phyloP scores from a whole-genome alignment of 1,140 invertebrate species.

The Melitaea cinxia region DNA sequence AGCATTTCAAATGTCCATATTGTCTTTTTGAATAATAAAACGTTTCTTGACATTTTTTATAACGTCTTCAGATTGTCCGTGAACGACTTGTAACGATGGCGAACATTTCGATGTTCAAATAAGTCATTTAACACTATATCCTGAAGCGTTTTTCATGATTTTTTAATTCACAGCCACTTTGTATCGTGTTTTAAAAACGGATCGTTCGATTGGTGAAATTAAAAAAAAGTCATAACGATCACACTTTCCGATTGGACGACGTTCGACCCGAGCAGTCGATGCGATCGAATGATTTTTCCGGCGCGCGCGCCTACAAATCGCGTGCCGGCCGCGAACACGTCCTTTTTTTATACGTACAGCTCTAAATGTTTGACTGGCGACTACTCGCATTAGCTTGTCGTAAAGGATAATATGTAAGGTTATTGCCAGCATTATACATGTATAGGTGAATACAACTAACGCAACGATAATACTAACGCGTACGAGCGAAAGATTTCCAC shows the following conservation, averaged over 20 bases:
- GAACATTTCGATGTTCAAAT: constrained; percentile 42
- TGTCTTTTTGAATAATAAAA: constrained; percentile 43
- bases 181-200: constrained; percentile 26
- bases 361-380: constrained; percentile 75
- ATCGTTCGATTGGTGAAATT: constrained; percentile 28
- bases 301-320: constrained; percentile 67
- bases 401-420: constrained; percentile 80
- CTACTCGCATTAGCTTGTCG: constrained; percentile 72
- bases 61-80: constrained; percentile 35
- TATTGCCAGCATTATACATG: constrained; percentile 65
- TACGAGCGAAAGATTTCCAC: constrained; percentile 70
- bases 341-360: constrained; percentile 77
- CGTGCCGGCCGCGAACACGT: constrained; percentile 49
- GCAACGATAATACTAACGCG: constrained; percentile 59
- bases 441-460: constrained; percentile 48
- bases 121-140: constrained; percentile 36
- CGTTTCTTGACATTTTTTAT: constrained; percentile 33
- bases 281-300: constrained; percentile 72
- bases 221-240: constrained; percentile 36
- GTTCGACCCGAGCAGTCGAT: constrained; percentile 62
- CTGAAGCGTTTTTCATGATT: constrained; percentile 24
- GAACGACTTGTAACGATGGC: constrained; percentile 33
- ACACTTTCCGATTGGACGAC: constrained; percentile 59
- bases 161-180: constrained; percentile 25
- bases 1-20: constrained; percentile 48